Evolutionary conservation across 2,113 vertebrate genomes (phyloP), one percentile per base, ranked within the genome.

Genomic region (Lamprologus tigripictilis): DNA sequence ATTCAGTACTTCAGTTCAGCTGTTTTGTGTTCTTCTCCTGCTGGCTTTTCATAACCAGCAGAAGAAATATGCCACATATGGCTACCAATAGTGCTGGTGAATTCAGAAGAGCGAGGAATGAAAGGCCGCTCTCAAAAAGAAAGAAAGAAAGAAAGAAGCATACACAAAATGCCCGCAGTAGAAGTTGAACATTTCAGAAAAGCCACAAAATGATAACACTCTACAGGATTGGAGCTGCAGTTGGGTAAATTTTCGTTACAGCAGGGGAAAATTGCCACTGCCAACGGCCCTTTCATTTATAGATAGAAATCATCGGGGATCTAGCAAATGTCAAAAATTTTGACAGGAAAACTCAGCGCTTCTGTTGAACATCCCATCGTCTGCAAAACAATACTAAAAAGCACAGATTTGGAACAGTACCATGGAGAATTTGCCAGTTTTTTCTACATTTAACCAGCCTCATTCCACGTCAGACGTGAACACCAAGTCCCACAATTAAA

Each of bases 281-380:
- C 91, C 82, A 14, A 66, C 21, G 31, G 85, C 61, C 51, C 55
- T 91, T 91, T 91, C 45, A 86, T 91, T 86, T 78, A 78, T 8
- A 76, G 71, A 49, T 88, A 82, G 73, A 90, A 90, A 85, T 73
- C 86, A 80, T 85, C 3, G 14, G 81, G 86, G 92, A 90, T 87
- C 79, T 73, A 76, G 85, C 21, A 86, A 55, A 80, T 83, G 58
- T 76, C 86, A 80, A 85, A 58, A 61, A 40, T 76, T 80, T 55
- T 88, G 78, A 90, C 81, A 88, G 26, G 37, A 66, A 66, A 85
- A 80, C 83, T 78, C 73, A 49, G 45, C 17, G 10, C 73, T 51
- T 85, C 58, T 81, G 58, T 42, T 55, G 84, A 91, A 84, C 53
- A 88, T 63, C 84, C 79, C 54, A 73, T 85, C 66, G 9, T 84